These are phyloP conservation scores for Nipponacmea schrenckii DNA, from an alignment of 2,888 invertebrate species.

Conservation along the genomic window DNA sequence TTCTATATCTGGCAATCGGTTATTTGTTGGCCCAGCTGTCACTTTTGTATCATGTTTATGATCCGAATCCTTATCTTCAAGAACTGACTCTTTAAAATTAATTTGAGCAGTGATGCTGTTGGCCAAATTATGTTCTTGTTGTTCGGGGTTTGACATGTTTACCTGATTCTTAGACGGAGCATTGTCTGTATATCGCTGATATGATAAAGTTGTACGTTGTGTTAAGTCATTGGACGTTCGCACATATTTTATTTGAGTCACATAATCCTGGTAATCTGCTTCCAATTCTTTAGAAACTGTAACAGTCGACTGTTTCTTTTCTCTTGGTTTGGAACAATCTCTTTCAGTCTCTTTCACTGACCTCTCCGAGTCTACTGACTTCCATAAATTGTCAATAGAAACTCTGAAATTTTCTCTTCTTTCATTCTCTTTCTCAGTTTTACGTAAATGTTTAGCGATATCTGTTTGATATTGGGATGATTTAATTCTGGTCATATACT, in stretches of 20 bases:
- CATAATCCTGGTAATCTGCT: too few species aligned
- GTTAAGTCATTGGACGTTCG: background rate
- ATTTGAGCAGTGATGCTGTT: background rate
- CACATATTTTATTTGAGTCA: background rate
- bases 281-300: background rate
- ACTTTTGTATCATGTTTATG: too few species aligned
- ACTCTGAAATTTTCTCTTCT: background rate
- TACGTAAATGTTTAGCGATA: too few species aligned
- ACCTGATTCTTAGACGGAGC: background rate
- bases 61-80: too few species aligned
- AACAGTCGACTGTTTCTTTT: too few species aligned
- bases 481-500: too few species aligned
- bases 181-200: background rate
- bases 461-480: too few species aligned
- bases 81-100: background rate
- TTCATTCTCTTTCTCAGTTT: too few species aligned
- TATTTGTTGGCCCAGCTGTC: too few species aligned
- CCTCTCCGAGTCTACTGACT: background rate
- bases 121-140: background rate
- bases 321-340: background rate
- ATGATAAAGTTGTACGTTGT: background rate
- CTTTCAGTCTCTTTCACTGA: background rate
- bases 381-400: background rate
- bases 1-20: too few species aligned
- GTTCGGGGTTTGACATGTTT: background rate